Conservation (phyloP, 2,888 invertebrate species). For the Drosophila neutralis region DNA sequence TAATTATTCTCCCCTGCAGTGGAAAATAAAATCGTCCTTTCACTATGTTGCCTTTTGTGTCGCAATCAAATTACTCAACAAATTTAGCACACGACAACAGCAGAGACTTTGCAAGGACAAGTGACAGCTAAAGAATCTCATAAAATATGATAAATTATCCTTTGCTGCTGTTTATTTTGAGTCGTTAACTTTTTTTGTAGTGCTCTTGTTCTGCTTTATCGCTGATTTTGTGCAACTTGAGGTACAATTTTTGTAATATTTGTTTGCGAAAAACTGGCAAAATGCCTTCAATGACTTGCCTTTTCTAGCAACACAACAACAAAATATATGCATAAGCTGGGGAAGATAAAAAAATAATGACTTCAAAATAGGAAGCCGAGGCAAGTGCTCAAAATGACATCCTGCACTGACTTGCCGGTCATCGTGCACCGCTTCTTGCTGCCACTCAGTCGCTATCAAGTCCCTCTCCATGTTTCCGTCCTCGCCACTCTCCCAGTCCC, state of each 20-base stretch:
- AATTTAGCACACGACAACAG: conserved; percentile 20
- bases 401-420: conserved; percentile 65
- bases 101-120: conserved; percentile 37
- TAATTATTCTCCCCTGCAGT: conserved; percentile 14
- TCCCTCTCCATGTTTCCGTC: not conserved
- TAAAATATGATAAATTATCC: conserved; percentile 43
- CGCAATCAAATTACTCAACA: conserved; percentile 50
- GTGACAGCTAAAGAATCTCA: conserved; percentile 31
- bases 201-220: not conserved
- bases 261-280: conserved; percentile 20
- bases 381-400: conserved; percentile 71
- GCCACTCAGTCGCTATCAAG: conserved; percentile 7
- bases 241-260: conserved; percentile 48
- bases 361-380: conserved; percentile 57
- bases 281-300: conserved; percentile 30
- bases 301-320: conserved; percentile 11
- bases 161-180: conserved; percentile 4
- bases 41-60: conserved; percentile 19
- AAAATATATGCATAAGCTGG: conserved; percentile 9
- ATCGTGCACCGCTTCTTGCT: conserved; percentile 39
- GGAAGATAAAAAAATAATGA: conserved; percentile 55
- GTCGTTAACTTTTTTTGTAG: conserved; percentile 2
- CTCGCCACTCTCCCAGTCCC: no score
- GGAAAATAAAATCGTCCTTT: not conserved
- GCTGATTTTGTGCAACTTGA: conserved; percentile 15